phyloP scores from a whole-genome alignment of 1,140 invertebrate species.

The Rhyacophila brunnea region DNA sequence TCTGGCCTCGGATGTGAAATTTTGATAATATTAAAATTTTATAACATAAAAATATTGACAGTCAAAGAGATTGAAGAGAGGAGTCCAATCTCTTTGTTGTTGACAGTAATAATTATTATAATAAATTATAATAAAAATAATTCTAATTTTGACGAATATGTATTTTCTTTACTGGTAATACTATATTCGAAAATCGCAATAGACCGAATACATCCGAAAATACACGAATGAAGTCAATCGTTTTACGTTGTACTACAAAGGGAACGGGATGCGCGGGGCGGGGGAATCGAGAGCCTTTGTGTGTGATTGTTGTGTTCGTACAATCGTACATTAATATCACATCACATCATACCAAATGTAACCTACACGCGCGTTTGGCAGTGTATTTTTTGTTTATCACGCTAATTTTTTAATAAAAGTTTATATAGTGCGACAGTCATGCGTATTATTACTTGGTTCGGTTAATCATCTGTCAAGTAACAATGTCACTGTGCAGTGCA shows the following conservation, averaged over 20 bases:
- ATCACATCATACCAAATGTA: conserved; percentile 29
- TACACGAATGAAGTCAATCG: conserved; percentile 12
- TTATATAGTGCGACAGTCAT: conserved; percentile 16
- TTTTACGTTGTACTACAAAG: conserved; percentile 16
- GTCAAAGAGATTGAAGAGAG: too few relatives aligned
- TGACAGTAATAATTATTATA: too few relatives aligned
- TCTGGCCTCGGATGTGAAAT: too few relatives aligned
- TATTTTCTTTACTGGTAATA: conserved; percentile 7
- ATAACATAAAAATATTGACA: too few relatives aligned
- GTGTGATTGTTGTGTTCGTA: conserved; percentile 28
- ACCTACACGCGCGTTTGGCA: conserved; percentile 26
- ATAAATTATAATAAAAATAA: too few relatives aligned
- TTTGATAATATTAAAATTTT: too few relatives aligned
- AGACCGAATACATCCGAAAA: conserved; percentile 12
- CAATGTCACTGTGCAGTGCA: conserved; percentile 26
- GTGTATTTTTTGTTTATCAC: conserved; percentile 29
- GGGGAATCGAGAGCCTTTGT: conserved; percentile 16
- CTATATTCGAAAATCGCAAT: conserved; percentile 4
- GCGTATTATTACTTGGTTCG: conserved; percentile 17
- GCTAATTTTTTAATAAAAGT: conserved; percentile 12
- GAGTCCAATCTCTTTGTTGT: too few relatives aligned
- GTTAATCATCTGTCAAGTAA: conserved; percentile 19
- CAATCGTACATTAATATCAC: conserved; percentile 21
- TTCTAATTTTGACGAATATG: too few relatives aligned
- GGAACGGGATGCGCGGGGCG: conserved; percentile 9